A percentile compares a stretch with the other conserved stretches of the same genome.
These are phyloP conservation scores for Tinea semifulvella DNA, from an alignment of 2,888 invertebrate genomes.

Conservation along the genomic window DNA sequence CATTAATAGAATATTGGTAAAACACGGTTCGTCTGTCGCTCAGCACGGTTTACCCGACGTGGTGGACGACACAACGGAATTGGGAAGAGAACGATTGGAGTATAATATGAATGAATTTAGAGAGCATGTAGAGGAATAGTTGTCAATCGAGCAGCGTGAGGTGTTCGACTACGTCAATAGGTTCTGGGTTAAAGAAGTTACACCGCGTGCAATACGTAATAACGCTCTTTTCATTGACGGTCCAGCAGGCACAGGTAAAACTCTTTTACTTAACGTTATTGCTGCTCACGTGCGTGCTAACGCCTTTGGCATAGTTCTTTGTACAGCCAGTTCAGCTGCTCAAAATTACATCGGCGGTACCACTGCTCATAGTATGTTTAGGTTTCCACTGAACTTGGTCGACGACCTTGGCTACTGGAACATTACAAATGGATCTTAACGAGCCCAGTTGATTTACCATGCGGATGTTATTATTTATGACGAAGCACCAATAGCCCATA, in stretches of 20 bases:
- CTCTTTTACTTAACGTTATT: constrained; percentile 11
- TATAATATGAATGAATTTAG: no score
- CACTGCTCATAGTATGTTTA: constrained; percentile 16
- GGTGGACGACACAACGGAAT: neutral
- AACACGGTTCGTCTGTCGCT: neutral
- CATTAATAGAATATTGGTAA: neutral
- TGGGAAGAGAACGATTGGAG: no score
- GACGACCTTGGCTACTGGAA: constrained; percentile 14
- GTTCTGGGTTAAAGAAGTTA: no score
- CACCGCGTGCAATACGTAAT: no score
- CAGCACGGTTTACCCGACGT: neutral
- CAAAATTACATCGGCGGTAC: no score
- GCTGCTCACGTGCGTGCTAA: no score
- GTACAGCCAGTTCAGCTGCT: no score
- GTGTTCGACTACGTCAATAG: no score
- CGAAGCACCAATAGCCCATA: constrained; percentile 16
- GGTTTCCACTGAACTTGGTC: constrained; percentile 9
- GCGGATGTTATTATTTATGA: constrained; percentile 15
- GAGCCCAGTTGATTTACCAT: neutral
- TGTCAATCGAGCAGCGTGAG: no score
- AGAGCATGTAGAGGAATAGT: no score
- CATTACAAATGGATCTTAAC: constrained; percentile 14
- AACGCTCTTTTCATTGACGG: no score
- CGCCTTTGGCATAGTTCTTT: no score
- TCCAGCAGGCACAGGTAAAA: constrained; percentile 16